phyloP scores from a whole-genome alignment of 1,140 invertebrate species.

The Pseudomyrmex sp. region DNA sequence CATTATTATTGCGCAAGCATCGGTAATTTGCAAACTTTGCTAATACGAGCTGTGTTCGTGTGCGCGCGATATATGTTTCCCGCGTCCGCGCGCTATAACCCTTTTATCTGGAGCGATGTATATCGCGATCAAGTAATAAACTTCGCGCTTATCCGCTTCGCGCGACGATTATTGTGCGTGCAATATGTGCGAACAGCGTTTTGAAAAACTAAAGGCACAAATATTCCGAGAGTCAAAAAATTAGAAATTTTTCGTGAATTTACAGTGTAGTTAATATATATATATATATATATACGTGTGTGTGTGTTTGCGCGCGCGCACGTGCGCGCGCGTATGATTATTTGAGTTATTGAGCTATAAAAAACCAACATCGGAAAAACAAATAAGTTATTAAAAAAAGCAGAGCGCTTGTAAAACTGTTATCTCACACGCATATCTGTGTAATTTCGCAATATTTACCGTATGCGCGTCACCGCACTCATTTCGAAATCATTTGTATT shows the following conservation, averaged over 20 bases:
- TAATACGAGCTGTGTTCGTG: conserved; percentile 1
- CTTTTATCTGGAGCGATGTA: conserved; percentile 3
- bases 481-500: neutral
- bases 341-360: neutral
- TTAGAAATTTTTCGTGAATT: neutral
- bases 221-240: neutral
- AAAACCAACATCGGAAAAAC: neutral
- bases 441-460: neutral
- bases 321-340: no score
- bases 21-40: conserved; percentile 49
- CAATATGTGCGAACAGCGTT: conserved; percentile 20
- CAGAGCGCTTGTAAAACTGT: neutral
- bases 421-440: neutral
- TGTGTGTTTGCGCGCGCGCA: no score
- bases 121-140: conserved; percentile 40
- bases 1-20: conserved; percentile 13
- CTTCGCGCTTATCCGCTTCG: conserved; percentile 23
- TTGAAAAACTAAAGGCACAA: conserved; percentile 1
- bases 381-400: neutral
- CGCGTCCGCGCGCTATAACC: neutral
- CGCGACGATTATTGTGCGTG: neutral
- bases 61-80: neutral
- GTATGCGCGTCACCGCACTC: neutral
- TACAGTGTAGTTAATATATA: no score
- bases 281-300: no score